Evolutionary conservation across 2,888 invertebrate genomes (phyloP), one percentile per base, ranked within the genome.

Genomic region (Drosophila pseudotalamancana): DNA sequence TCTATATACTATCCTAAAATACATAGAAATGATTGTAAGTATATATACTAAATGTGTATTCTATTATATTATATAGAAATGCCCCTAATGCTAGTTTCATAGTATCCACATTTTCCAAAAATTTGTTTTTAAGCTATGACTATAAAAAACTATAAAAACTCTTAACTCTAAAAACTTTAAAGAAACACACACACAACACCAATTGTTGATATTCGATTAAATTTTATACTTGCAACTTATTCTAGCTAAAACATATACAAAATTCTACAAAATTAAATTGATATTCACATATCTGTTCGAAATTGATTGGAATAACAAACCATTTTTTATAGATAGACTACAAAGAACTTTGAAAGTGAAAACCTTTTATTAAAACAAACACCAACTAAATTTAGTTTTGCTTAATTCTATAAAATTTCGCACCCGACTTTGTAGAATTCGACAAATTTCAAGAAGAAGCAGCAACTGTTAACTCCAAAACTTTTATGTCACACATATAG

Each of bases 221-320:
- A 78, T 71, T 73, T 61, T 37, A 70, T 73, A 75, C 72, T 57
- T 74, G 54, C 42, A 57, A 75, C 49, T 50, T 48, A 57, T 40
- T 27, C 19, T 62, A 55, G 57, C 62, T 48, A 55, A 54, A 56
- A 40, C 29, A 27, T n/a, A n/a, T n/a, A n/a, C n/a, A n/a, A n/a
- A n/a, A n/a, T 16, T n/a, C 29, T 43, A 25, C 6, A 2, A 9
- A 25, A 25, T 25, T 25, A 69, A 87, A 79, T 88, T 76, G 76
- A 72, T 88, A 86, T 54, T 72, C 80, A 88, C 87, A 86, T 80
- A 81, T 82, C 87, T 69, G 71, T 87, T 87, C 70, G 55, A 18
- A 29, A 66, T 62, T 14, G 49, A 85, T 80, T 74, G 71, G 45
- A 56, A 45, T 40, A 48, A 11, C 21, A 18, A 31, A 29, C 29